A percentile compares a stretch with the other conserved stretches of the same genome.
Conservation (phyloP, 1,140 invertebrate species). For the Eumeta japonica region DNA sequence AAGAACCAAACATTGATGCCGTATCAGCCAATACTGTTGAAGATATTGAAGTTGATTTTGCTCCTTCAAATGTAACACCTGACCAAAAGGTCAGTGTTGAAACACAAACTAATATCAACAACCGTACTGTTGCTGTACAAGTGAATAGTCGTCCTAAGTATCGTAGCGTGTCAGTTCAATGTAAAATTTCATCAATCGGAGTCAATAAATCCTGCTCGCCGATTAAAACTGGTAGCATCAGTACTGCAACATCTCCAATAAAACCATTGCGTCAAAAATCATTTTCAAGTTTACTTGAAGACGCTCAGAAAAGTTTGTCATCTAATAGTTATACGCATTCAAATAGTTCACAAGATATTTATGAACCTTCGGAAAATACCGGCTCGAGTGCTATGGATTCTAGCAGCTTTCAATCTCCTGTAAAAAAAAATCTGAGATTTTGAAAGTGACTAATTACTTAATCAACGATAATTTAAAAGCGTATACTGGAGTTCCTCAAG, state of each 20-base stretch:
- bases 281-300: not conserved
- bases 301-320: constrained; percentile 1
- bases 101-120: constrained; percentile 1
- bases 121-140: constrained; percentile 1
- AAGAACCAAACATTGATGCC: not conserved
- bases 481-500: constrained; percentile 1
- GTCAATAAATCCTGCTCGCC: constrained; percentile 1
- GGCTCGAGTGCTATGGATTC: not conserved
- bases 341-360: constrained; percentile 1
- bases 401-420: constrained; percentile 1
- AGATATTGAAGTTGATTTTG: constrained; percentile 1
- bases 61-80: constrained; percentile 1
- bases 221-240: constrained; percentile 1
- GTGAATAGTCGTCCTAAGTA: constrained; percentile 1
- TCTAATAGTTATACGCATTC: not conserved
- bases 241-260: constrained; percentile 1
- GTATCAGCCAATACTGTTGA: constrained; percentile 1
- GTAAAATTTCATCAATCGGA: constrained; percentile 1
- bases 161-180: not conserved
- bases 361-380: not conserved
- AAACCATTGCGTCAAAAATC: constrained; percentile 1
- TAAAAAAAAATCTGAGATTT: constrained; percentile 1
- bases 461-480: constrained; percentile 1
- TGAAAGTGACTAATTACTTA: not conserved
- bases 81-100: not conserved